Base-by-base conservation (phyloP, 2,797 vertebrate genomes). In the Diplodus puntazzo region DNA sequence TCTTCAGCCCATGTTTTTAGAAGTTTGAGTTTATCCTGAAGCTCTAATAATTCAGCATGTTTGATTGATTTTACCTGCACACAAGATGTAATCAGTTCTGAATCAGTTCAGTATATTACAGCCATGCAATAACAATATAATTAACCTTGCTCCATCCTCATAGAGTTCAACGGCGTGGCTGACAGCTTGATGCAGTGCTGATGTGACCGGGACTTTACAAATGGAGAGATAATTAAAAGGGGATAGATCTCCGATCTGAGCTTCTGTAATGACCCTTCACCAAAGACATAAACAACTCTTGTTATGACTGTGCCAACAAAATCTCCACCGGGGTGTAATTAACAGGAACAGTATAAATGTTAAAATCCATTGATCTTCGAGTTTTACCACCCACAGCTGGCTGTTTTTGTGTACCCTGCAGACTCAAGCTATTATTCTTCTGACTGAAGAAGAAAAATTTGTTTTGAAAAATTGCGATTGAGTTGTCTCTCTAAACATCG, bases 231-330 rank as follows among this genome's bases (percentile, higher is more conserved):
- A 83, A 91, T 90, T 91, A 87, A 90, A 88, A 87, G 63, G 63
- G 80, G 76, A 87, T 87, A 84, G 78, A 80, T 70, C 73, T 79
- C 68, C 60, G 77, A 79, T 66, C 52, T 64, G 68, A 69, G 63
- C 68, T 45, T 76, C 65, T 69, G 52, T 85, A 89, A 84, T 82
- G 79, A 89, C 80, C 67, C 77, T 82, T 84, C 65, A 73, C 68
- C 70, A 84, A 82, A 87, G 80, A 84, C 83, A 87, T 88, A 85
- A 88, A 90, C 80, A 92, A 81, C 73, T 87, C 64, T 81, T 21
- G 49, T 87, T 89, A 81, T 73, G 72, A 81, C 84, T 80, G 65
- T 55, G 74, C 75, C 69, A 79, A 83, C 79, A 83, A 78, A 83
- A 77, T 75, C 76, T 84, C 72, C 65, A 74, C 57, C 3, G 11